These are phyloP conservation scores for Porites evermanni DNA, from an alignment of 92 coral and sea anemone genomes.

Conservation along the genomic window DNA sequence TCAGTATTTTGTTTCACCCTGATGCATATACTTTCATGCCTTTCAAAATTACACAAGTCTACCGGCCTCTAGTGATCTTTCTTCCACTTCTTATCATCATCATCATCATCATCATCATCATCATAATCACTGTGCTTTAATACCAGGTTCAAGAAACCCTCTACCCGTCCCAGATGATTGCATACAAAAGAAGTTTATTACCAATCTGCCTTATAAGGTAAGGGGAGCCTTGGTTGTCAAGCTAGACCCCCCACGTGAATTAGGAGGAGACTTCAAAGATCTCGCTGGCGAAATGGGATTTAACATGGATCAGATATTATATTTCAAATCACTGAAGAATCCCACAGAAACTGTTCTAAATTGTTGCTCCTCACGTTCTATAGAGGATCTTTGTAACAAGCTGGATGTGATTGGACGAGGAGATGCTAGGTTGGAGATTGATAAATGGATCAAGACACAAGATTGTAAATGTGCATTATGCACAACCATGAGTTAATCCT, in stretches of 20 bases:
- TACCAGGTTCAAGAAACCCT: neutral
- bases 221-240: neutral
- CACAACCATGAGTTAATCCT: no score
- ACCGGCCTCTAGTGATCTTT: no score
- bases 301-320: neutral
- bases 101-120: neutral
- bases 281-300: constrained; percentile 14
- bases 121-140: no score
- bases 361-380: neutral
- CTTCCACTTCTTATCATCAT: neutral
- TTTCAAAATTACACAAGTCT: no score
- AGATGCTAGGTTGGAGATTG: constrained; percentile 5
- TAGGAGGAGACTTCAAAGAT: neutral
- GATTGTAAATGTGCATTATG: constrained; percentile 15
- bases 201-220: neutral
- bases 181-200: neutral
- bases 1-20: no score
- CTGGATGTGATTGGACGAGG: constrained; percentile 6
- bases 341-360: constrained; percentile 16
- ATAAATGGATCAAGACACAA: constrained; percentile 11
- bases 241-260: neutral
- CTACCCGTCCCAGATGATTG: constrained; percentile 10
- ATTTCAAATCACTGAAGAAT: constrained; percentile 9
- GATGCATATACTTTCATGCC: no score
- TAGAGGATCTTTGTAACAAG: constrained; percentile 17